phyloP scores from a whole-genome alignment of 2,797 vertebrate species.

The Chaunax sp. region DNA sequence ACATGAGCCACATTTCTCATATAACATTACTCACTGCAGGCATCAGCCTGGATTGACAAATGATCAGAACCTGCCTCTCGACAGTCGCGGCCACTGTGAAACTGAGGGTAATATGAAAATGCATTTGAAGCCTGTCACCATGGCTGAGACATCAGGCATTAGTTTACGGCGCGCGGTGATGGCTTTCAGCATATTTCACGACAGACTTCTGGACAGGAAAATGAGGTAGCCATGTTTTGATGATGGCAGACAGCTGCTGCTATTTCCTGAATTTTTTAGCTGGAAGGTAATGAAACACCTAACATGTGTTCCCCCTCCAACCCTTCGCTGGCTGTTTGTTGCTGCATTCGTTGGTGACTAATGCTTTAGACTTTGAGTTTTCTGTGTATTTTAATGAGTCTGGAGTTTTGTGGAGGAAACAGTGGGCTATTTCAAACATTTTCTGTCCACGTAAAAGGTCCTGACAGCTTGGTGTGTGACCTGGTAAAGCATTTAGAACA shows the following conservation, averaged over 20 bases:
- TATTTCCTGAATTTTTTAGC: constrained; percentile 34
- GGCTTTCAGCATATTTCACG: constrained; percentile 54
- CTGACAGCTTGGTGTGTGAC: constrained; percentile 41
- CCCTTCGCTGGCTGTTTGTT: constrained; percentile 11
- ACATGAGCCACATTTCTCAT: constrained; percentile 39
- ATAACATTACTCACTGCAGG: constrained; percentile 52
- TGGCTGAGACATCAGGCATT: constrained; percentile 40
- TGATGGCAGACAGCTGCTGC: constrained; percentile 60
- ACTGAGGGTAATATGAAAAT: constrained; percentile 67
- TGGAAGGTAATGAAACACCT: constrained; percentile 54
- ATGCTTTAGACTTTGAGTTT: constrained; percentile 18
- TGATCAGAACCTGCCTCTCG: constrained; percentile 43
- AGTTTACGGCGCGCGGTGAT: constrained; percentile 49
- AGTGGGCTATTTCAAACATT: constrained; percentile 34
- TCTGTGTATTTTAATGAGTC: constrained; percentile 38
- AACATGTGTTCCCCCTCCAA: constrained; percentile 9
- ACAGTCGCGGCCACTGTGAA: constrained; percentile 53
- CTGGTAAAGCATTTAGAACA: constrained; percentile 48
- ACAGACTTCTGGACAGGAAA: constrained; percentile 57
- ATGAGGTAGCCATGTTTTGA: constrained; percentile 57
- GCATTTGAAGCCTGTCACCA: constrained; percentile 69
- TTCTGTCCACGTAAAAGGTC: constrained; percentile 32
- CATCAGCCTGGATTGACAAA: constrained; percentile 64
- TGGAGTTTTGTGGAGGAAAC: constrained; percentile 26
- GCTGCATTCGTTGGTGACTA: neutral